phyloP scores from a whole-genome alignment of 2,888 invertebrate species.

The Lepas anatifera region DNA sequence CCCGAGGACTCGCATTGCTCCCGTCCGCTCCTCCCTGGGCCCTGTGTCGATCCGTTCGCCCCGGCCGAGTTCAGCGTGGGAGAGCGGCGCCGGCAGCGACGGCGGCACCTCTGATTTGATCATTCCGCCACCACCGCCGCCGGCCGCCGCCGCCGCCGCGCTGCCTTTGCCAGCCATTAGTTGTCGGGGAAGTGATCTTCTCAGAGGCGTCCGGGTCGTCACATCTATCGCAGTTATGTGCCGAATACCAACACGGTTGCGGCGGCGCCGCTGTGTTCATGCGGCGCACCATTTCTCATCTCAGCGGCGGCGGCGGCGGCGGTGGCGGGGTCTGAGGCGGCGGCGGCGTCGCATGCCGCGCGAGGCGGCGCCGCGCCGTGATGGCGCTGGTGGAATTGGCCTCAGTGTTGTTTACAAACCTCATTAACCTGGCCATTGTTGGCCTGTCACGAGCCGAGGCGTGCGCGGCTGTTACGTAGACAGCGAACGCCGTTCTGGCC shows the following conservation, averaged over 20 bases:
- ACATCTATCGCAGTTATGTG: background rate
- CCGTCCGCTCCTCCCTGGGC: too few species aligned
- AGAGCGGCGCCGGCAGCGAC: too few species aligned
- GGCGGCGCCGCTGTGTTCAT: background rate
- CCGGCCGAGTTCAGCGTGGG: too few species aligned
- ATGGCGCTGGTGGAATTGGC: background rate
- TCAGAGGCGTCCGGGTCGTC: background rate
- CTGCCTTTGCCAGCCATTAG: background rate
- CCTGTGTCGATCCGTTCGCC: too few species aligned
- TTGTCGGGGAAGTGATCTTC: background rate
- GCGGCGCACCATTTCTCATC: background rate
- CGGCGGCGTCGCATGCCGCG: constrained; percentile 2
- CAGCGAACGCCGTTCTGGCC: background rate
- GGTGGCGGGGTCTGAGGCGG: background rate
- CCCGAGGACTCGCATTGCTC: too few species aligned
- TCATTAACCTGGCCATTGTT: background rate
- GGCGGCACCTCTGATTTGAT: too few species aligned
- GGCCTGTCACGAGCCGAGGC: background rate
- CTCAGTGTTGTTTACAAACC: background rate
- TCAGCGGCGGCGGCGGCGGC: background rate
- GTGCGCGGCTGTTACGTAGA: background rate
- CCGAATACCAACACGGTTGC: background rate
- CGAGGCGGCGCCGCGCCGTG: background rate
- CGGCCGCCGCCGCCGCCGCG: background rate
- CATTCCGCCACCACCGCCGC: too few species aligned